Base-by-base conservation (phyloP, 2,797 vertebrate species). In the Acrossocheilus wenchowensis region DNA sequence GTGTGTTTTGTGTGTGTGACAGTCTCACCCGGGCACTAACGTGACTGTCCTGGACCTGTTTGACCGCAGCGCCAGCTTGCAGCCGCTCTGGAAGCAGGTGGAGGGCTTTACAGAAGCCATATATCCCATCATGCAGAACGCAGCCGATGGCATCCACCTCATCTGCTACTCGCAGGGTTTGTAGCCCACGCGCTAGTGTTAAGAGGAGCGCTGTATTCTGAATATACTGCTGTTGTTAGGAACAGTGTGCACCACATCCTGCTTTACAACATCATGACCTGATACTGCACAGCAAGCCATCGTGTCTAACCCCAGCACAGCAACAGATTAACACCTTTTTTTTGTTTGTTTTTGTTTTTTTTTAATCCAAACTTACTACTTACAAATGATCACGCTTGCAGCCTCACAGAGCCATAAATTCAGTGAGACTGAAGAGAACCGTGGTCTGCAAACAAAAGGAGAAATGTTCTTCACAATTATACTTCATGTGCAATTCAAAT, bases 131-230 rank as follows among this genome's bases (percentile, higher is more conserved):
- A 96, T 98, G 96, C 96, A 97, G 89, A 96, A 98, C 2, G 94
- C 97, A 23, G 95, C 91, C 0, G 92, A 97, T 0, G 97, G 97
- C 0, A 96, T 98, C 19, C 95, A 98, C 88, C 96, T 98, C 77
- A 95, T 97, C 91, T 98, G 97, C 93, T 98, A 97, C 93, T 98
- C 97, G 5, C 97, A 98, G 95, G 97, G 96, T 96, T 23, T 80
- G 91, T 82, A 66, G 26, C 15, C 3, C 19, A 54, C 10, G 69
- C 3, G 36, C n/a, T 26, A 60, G 78, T 64, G 41, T 64, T 15
- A 21, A 21, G 14, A 6, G 10, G n/a, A 43, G 39, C n/a, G 21
- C 10, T 43, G 6, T 73, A 45, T 48, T 74, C 23, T 48, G 15
- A 52, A 52, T 75, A 75, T 34, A 75, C 7, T 1, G 10, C 21